Percentiles rank a stretch among this genome's conserved stretches.
phyloP scores from a whole-genome alignment of 1,140 invertebrate genomes.

The Mya arenaria region DNA sequence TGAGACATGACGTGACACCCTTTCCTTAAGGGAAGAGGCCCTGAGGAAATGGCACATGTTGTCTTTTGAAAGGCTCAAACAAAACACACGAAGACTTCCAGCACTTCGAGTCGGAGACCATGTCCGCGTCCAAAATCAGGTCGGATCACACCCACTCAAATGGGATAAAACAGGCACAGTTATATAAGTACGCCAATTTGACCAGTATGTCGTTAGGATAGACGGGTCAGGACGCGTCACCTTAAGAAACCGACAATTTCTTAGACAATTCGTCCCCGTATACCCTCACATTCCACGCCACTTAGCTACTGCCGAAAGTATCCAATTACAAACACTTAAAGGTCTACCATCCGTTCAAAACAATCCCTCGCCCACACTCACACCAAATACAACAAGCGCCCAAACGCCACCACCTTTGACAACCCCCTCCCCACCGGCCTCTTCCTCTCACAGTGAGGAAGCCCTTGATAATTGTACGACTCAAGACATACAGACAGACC shows the following conservation, averaged over 20 bases:
- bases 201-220: slow-evolving; percentile 53
- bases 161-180: slow-evolving; percentile 53
- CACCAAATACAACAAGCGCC: too few species aligned
- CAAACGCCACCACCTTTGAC: too few species aligned
- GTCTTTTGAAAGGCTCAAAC: not conserved
- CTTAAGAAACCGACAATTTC: slow-evolving; percentile 44
- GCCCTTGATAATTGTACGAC: too few species aligned
- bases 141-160: slow-evolving; percentile 42
- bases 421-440: too few species aligned
- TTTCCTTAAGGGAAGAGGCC: not conserved
- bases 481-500: too few species aligned
- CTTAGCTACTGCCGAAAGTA: too few species aligned
- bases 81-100: not conserved
- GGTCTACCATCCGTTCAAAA: too few species aligned
- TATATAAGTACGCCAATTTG: slow-evolving; percentile 46
- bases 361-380: too few species aligned
- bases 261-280: too few species aligned
- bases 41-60: not conserved
- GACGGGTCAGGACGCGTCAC: slow-evolving; percentile 54
- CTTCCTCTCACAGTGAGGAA: too few species aligned
- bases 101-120: slow-evolving; percentile 51
- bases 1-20: not conserved
- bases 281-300: too few species aligned
- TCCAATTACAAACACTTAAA: too few species aligned
- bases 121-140: slow-evolving; percentile 47